Conservation (phyloP, 2,113 vertebrate species). For the Mormyrus iriodes region DNA sequence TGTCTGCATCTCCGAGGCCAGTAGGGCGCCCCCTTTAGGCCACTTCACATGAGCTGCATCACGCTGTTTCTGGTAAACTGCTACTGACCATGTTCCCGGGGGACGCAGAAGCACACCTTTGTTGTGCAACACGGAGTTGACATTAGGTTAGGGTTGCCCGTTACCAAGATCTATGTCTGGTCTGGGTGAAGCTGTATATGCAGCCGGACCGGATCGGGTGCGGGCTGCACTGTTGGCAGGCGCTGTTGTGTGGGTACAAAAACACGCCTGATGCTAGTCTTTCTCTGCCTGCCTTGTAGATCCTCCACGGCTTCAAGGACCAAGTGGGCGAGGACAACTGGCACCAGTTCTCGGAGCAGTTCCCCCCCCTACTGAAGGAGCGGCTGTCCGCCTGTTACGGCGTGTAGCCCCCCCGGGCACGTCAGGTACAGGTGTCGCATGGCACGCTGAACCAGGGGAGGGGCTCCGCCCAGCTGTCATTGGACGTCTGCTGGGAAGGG, state of each 20-base stretch:
- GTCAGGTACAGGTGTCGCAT: conserved; percentile 31
- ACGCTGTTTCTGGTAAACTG: no score
- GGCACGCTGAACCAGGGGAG: conserved; percentile 27
- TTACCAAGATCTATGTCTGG: no score
- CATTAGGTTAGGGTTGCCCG: not conserved
- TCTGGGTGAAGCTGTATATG: no score
- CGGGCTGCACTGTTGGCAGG: not conserved
- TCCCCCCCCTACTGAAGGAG: conserved; percentile 86
- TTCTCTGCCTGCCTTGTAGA: conserved; percentile 53
- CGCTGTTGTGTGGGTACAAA: not conserved
- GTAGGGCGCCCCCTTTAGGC: not conserved
- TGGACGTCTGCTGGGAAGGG: not conserved
- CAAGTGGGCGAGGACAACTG: conserved; percentile 91
- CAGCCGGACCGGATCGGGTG: no score
- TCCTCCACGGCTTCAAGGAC: conserved; percentile 88
- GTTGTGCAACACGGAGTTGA: not conserved
- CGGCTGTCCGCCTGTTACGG: conserved; percentile 86
- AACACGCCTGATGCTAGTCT: not conserved
- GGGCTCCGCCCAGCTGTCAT: not conserved
- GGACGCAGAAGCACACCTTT: no score
- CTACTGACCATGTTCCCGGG: not conserved
- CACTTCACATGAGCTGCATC: no score
- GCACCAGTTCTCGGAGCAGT: conserved; percentile 92
- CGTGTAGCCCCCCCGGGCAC: conserved; percentile 65
- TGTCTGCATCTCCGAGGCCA: not conserved